Evolutionary conservation across 2,888 invertebrate species (phyloP).

Genomic region (Drosophila demipolita): DNA sequence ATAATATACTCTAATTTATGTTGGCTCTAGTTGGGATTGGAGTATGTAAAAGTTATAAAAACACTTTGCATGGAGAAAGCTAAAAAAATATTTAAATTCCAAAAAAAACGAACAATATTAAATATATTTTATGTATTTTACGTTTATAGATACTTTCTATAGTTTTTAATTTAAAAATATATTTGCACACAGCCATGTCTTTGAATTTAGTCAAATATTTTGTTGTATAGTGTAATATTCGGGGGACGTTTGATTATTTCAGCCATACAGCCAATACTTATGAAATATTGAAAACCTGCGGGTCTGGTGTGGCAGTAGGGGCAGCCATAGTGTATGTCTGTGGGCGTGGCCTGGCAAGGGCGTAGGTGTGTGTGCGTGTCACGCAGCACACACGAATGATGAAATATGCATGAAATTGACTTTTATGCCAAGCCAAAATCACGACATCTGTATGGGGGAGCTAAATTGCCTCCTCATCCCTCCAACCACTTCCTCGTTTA

Average conservation of each 20-base stretch:
- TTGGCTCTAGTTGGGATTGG: neutral
- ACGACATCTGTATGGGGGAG: slow-evolving; percentile 68
- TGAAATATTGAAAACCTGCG: slow-evolving; percentile 76
- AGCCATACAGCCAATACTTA: slow-evolving; percentile 69
- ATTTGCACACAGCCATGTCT: neutral
- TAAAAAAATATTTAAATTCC: neutral
- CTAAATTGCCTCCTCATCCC: slow-evolving; percentile 10
- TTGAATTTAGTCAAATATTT: neutral
- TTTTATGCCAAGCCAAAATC: slow-evolving; percentile 75
- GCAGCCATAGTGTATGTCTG: slow-evolving; percentile 19
- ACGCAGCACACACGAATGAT: slow-evolving; percentile 57
- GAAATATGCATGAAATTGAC: slow-evolving; percentile 81
- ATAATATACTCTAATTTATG: neutral
- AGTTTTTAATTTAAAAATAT: neutral
- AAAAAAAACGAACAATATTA: neutral
- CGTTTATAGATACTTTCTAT: neutral
- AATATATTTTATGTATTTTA: neutral
- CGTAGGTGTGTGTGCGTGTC: slow-evolving; percentile 50
- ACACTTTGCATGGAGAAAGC: neutral
- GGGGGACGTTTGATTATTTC: slow-evolving; percentile 68
- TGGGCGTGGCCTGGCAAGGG: slow-evolving; percentile 41
- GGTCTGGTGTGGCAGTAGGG: slow-evolving; percentile 34
- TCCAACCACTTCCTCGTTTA: neutral
- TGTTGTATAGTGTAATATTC: slow-evolving; percentile 58
- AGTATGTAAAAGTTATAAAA: neutral